Evolutionary conservation across 1,140 invertebrate species (phyloP), one percentile per base, ranked within the genome.

Genomic region (Megalonaias nervosa): DNA sequence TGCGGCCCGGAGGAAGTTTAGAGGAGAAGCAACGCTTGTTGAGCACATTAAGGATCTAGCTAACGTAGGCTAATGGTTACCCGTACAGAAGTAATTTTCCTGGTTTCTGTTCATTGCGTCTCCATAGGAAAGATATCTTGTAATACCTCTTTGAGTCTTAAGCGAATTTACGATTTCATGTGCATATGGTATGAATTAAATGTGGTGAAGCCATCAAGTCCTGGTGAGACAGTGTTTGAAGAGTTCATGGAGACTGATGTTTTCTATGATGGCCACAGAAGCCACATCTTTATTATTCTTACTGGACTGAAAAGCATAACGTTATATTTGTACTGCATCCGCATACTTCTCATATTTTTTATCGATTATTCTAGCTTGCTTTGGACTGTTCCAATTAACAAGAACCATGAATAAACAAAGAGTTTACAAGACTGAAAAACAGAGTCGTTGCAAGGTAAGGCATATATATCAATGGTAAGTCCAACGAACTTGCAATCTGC

Each of bases 201-300:
- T 26, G 26, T 26, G 26, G 1, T 1, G 26, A 26, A 26, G 2
- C 26, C 26, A 26, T 26, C 26, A 26, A 26, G 2, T 31, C 2
- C 38, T 38, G 2, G 38, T 6, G 6, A 6, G 6, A 38, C 5
- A 2, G 4, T 4, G 6, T 6, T 38, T 6, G 2, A 38, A 38
- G 2, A 2, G 6, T 38, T 4, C 38, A 38, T 6, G 6, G 6
- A 4, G 4, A 38, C 9, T 3, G 4, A 38, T 17, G 57, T 60
- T 55, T 21, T 71, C 11, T 60, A 71, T 71, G 68, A 70, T 58
- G 68, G 48, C 23, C 68, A 70, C 23, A 70, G 48, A 70, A 70
- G 55, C 59, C 68, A 70, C 23, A 26, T 70, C 3, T 70, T 55
- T 26, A 59, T 70, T 55, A 1, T 5, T 58, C 14, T 70, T 15